Base-by-base conservation (phyloP, 2,888 invertebrate genomes). In the Pammene fasciana region DNA sequence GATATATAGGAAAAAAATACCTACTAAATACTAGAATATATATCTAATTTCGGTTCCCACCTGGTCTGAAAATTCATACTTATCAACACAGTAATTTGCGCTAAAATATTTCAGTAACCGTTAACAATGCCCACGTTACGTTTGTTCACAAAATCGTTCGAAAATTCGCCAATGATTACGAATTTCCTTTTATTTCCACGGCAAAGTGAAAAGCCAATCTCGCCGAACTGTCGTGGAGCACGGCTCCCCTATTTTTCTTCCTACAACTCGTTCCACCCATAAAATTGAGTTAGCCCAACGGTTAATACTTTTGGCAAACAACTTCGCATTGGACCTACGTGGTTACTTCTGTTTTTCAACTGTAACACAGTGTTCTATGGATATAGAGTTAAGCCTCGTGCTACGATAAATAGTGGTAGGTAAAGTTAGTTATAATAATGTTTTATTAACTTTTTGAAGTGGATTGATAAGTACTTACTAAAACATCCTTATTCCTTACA, bases 231-330 rank as follows among this genome's bases (percentile, higher is more conserved):
- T 73, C 72, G 72, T 64, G 60, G 72, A 71, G 76, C 76, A 78
- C 79, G 79, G 73, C 73, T 72, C 77, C 78, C 80, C 80, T 79
- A 83, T 83, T 84, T 78, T 77, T 77, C 75, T 76, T 75, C 68
- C 67, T 57, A 65, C 73, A 79, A 78, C 75, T 77, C 85, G 86
- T 83, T 86, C 80, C 82, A 82, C 76, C 81, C 84, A 83, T 86
- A 85, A 86, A 87, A 87, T 86, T 83, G 85, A 85, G 87, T 87
- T 86, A 85, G 83, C 77, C 75, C 75, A 79, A 82, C 85, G 84
- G 81, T 84, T 86, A 87, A 87, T 86, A 83, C 83, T 79, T 85
- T 86, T 83, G 85, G 83, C 86, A 87, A 86, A 87, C 83, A 86
- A 79, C 76, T 78, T 74, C 72, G n/a, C 57, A 54, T 55, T 68